Percentiles rank a stretch among this genome's conserved stretches.
Conservation (phyloP, 2,797 vertebrate genomes). For the Sorex maritimensis region DNA sequence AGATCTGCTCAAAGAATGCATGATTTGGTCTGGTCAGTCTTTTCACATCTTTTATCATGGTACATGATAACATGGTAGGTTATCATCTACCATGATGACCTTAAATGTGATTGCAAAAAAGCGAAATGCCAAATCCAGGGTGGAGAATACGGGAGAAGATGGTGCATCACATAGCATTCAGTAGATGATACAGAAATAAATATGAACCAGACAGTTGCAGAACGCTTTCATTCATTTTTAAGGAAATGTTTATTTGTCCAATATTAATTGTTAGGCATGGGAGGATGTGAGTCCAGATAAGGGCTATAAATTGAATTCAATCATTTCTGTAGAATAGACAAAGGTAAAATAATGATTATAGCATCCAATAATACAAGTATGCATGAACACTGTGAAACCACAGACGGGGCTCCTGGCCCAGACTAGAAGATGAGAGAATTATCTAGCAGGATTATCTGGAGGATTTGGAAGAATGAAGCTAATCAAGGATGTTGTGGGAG, state of each 20-base stretch:
- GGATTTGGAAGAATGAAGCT: background rate
- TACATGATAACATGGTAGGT: background rate
- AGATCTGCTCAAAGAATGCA: background rate
- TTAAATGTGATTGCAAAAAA: background rate
- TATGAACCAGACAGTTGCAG: background rate
- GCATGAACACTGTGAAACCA: background rate
- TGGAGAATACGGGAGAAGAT: background rate
- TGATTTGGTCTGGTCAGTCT: background rate
- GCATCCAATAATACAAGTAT: background rate
- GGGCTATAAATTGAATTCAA: background rate
- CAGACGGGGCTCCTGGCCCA: background rate
- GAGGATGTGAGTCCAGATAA: background rate
- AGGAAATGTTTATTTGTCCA: background rate
- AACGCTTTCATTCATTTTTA: background rate
- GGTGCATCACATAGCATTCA: background rate
- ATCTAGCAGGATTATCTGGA: background rate
- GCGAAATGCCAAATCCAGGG: background rate
- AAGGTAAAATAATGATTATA: background rate
- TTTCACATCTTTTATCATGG: background rate
- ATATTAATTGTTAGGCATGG: background rate
- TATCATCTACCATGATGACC: background rate
- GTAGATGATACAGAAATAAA: background rate
- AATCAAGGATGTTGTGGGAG: background rate
- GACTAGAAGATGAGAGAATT: background rate
- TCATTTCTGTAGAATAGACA: background rate